Percentiles rank a stretch among this genome's conserved stretches.
phyloP scores from a whole-genome alignment of 2,888 invertebrate genomes.

The Drosophila eohydei region DNA sequence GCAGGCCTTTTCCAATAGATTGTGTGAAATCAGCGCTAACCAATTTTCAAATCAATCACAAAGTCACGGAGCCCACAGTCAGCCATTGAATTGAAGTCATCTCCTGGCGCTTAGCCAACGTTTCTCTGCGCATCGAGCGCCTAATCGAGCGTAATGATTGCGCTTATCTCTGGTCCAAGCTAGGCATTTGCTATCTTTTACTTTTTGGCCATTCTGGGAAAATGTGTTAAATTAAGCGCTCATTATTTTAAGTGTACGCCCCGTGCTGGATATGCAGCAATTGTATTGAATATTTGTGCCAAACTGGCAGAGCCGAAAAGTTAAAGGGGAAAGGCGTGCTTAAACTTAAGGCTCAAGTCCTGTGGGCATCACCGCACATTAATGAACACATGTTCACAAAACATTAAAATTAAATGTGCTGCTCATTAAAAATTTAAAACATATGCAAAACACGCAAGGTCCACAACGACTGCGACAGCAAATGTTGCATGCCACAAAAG shows the following conservation, averaged over 20 bases:
- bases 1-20: slow-evolving; percentile 55
- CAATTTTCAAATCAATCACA: slow-evolving; percentile 77
- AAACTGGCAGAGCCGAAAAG: slow-evolving; percentile 11
- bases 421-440: slow-evolving; percentile 75
- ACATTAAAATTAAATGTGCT: slow-evolving; percentile 75
- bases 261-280: slow-evolving; percentile 20
- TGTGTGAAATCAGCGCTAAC: slow-evolving; percentile 78
- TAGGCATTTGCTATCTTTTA: slow-evolving; percentile 26
- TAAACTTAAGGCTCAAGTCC: slow-evolving; percentile 25
- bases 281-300: slow-evolving; percentile 50
- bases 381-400: slow-evolving; percentile 75
- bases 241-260: slow-evolving; percentile 74
- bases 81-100: background rate
- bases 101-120: background rate
- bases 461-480: slow-evolving; percentile 17
- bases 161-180: slow-evolving; percentile 66
- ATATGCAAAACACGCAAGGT: slow-evolving; percentile 43
- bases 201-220: slow-evolving; percentile 17
- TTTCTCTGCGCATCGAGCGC: slow-evolving; percentile 43
- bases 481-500: slow-evolving; percentile 38
- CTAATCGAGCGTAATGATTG: slow-evolving; percentile 78
- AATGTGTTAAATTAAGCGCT: slow-evolving; percentile 77
- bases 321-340: slow-evolving; percentile 21
- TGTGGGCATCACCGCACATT: slow-evolving; percentile 44
- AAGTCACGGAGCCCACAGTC: slow-evolving; percentile 7